phyloP scores from a whole-genome alignment of 1,140 invertebrate genomes.

The Cotesia vestalis region DNA sequence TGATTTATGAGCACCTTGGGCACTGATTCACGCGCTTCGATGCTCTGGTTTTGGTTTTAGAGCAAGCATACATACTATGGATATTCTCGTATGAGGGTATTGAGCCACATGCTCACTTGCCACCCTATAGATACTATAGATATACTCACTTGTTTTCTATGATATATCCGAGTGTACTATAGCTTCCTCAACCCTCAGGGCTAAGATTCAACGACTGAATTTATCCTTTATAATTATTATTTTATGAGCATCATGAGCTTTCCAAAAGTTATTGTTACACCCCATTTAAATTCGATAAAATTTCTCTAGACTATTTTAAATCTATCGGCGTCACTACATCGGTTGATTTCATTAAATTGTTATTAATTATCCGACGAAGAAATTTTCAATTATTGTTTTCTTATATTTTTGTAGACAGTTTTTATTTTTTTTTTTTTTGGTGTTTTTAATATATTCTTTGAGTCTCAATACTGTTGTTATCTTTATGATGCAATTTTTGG shows the following conservation, averaged over 20 bases:
- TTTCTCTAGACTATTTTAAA: too few relatives aligned
- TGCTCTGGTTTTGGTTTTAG: constrained; percentile 39
- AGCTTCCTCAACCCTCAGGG: constrained; percentile 24
- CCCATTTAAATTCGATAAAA: background rate
- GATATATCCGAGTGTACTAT: constrained; percentile 13
- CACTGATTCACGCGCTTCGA: constrained; percentile 61
- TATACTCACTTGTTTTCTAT: background rate
- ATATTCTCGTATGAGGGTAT: background rate
- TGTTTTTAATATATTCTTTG: too few relatives aligned
- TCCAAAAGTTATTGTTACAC: constrained; percentile 45
- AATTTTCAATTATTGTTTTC: too few relatives aligned
- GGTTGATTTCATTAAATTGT: too few relatives aligned
- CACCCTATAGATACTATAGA: constrained; percentile 32
- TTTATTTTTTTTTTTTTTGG: too few relatives aligned
- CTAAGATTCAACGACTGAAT: constrained; percentile 35
- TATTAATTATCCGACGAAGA: too few relatives aligned
- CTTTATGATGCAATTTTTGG: too few relatives aligned
- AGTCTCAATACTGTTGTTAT: too few relatives aligned
- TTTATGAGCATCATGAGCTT: constrained; percentile 56
- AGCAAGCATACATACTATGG: constrained; percentile 32
- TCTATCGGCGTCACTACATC: too few relatives aligned
- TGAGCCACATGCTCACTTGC: constrained; percentile 60
- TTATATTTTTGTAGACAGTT: too few relatives aligned
- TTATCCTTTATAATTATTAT: constrained; percentile 59
- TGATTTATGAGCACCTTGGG: constrained; percentile 67